Percentiles rank a stretch among this genome's conserved stretches.
Evolutionary conservation across 1,140 invertebrate species (phyloP).

Genomic region (Sinonovacula constricta): DNA sequence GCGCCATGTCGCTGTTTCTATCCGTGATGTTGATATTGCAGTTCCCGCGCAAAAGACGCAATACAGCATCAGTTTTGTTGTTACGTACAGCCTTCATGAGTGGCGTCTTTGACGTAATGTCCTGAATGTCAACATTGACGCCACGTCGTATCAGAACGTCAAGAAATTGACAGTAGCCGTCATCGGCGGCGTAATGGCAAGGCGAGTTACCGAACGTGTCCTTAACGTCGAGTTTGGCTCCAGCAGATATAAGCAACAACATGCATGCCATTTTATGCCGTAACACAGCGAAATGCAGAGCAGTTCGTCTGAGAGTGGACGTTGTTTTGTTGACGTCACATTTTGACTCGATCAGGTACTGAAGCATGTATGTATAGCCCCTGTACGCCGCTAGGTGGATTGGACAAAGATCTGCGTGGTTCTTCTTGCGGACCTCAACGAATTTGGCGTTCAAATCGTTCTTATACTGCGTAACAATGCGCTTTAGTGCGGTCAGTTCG

Average conservation of each 20-base stretch:
- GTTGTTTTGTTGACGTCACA: conserved; percentile 77
- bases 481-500: conserved; percentile 73
- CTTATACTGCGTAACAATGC: conserved; percentile 76
- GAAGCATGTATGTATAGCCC: conserved; percentile 77
- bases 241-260: conserved; percentile 73
- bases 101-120: conserved; percentile 78
- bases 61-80: conserved; percentile 75
- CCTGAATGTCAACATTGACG: conserved; percentile 75
- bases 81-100: conserved; percentile 78
- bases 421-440: conserved; percentile 76
- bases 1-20: conserved; percentile 96
- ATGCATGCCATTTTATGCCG: conserved; percentile 77
- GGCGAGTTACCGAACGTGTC: conserved; percentile 78
- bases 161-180: conserved; percentile 76
- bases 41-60: conserved; percentile 70
- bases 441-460: conserved; percentile 78
- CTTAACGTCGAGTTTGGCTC: conserved; percentile 75
- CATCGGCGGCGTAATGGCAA: conserved; percentile 77
- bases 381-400: conserved; percentile 76
- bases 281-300: conserved; percentile 77
- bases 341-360: conserved; percentile 77
- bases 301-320: conserved; percentile 72
- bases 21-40: conserved; percentile 93
- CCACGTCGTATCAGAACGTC: conserved; percentile 74
- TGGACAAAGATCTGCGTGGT: conserved; percentile 76